Evolutionary conservation across 1,140 invertebrate species (phyloP), one percentile per base, ranked within the genome.

Genomic region (Caenorhabditis brenneri): DNA sequence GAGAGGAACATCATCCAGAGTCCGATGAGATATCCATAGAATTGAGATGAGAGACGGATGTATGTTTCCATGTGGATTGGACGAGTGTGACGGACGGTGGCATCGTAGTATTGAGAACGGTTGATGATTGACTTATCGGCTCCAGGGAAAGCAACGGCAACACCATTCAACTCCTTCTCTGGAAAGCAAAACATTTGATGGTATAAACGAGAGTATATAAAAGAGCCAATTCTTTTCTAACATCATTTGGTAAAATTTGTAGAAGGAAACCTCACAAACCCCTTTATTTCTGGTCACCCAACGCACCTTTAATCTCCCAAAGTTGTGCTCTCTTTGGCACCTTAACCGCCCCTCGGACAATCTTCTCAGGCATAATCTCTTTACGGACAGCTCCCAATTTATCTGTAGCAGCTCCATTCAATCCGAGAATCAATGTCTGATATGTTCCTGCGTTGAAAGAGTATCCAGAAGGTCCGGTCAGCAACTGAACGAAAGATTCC

Each of bases 81-180:
- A 24, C 94, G 92, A 86, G 94, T 92, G 78, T 94, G 93, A 12
- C 94, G 93, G 4, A 92, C 91, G 33, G 94, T 93, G 88, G 93
- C 94, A 3, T 94, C 93, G 89, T 93, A 93, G 58, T 94, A 92
- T 87, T 96, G 95, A 0, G 95, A 94, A 29, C 95, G 93, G 79
- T 93, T 89, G 4, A 95, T 93, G 10, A 97, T 94, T 9, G 95
- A 94, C 81, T 93, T 93, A 92, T 98, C 96, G 29, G 94, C 92
- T 10, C 95, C 95, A 0, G 93, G 93, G 91, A 97, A 97, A 16
- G 94, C 93, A 1, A 94, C 49, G 87, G 94, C 94, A 93, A 94
- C 96, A n/a, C 93, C 93, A 60, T 93, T 89, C 4, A 93, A 91
- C 29, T 94, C 90, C 2, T 93, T 85, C 80, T 92, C 93, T 65